phyloP scores from a whole-genome alignment of 2,797 vertebrate genomes.

The Betta splendens region DNA sequence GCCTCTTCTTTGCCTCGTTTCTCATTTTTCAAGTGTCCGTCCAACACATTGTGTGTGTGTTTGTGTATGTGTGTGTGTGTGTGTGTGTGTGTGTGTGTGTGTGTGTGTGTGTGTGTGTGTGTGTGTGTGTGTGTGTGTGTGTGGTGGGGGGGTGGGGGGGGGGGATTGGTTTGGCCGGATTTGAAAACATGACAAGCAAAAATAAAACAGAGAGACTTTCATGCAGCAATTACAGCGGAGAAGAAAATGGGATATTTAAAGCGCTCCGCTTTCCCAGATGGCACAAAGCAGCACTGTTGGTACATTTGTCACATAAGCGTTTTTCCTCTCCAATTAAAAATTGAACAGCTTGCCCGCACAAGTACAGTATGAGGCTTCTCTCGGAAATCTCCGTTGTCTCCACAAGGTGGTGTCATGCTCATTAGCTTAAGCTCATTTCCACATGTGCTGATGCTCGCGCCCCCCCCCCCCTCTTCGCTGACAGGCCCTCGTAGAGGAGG shows the following conservation, averaged over 20 bases:
- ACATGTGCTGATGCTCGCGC: conserved; percentile 10
- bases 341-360: conserved; percentile 12
- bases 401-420: conserved; percentile 82
- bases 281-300: conserved; percentile 10
- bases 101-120: no score
- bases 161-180: no score
- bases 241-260: conserved; percentile 13
- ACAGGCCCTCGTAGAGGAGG: no score
- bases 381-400: conserved; percentile 64
- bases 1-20: conserved; percentile 30
- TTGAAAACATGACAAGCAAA: conserved; percentile 34
- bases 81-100: no score
- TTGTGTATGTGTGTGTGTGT: no score
- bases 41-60: no score
- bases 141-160: no score
- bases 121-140: no score
- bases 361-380: conserved; percentile 18
- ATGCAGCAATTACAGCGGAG: conserved; percentile 10
- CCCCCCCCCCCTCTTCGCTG: not conserved
- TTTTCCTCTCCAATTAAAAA: conserved; percentile 48
- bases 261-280: conserved; percentile 12
- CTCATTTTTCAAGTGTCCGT: conserved; percentile 41
- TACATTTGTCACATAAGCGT: conserved; percentile 48
- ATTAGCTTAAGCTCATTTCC: conserved; percentile 65
- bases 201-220: conserved; percentile 48